Percentiles rank a stretch among this genome's conserved stretches.
Evolutionary conservation across 2,888 invertebrate species (phyloP).

Genomic region (Bombylius discolor): DNA sequence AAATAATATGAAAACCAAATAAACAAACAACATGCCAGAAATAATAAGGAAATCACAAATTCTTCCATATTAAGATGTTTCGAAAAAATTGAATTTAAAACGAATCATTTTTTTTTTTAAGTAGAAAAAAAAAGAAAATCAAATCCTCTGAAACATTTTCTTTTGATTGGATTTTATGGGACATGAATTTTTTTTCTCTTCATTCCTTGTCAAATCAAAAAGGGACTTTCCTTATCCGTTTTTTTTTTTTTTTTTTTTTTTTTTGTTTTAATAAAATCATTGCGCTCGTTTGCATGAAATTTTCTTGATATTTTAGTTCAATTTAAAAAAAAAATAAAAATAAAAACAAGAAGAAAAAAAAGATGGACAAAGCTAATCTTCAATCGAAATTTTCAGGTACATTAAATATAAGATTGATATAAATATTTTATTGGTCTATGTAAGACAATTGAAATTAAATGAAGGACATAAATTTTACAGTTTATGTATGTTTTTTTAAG

Average conservation of each 20-base stretch:
- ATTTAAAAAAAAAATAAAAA: no score
- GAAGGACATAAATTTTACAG: not conserved
- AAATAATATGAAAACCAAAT: no score
- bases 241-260: not conserved
- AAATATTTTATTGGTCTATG: no score
- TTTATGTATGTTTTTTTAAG: no score
- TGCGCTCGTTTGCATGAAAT: no score
- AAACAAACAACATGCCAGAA: no score
- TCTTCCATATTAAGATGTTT: no score
- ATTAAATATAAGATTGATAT: slow-evolving; percentile 12
- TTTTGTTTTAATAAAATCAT: not conserved
- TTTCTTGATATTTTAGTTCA: no score
- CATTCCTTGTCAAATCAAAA: not conserved
- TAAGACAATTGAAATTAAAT: not conserved
- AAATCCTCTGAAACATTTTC: slow-evolving; percentile 9
- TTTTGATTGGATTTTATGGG: slow-evolving; percentile 14
- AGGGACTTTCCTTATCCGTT: not conserved
- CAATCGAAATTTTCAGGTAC: slow-evolving; percentile 14
- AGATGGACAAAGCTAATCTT: not conserved
- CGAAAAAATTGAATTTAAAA: slow-evolving; percentile 12
- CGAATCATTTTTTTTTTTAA: no score
- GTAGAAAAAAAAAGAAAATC: not conserved
- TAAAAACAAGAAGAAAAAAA: not conserved
- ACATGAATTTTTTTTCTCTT: slow-evolving; percentile 11
- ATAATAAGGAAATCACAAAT: no score